These are phyloP conservation scores for Rhincodon typus DNA, from an alignment of 2,797 vertebrate genomes.

Conservation along the genomic window DNA sequence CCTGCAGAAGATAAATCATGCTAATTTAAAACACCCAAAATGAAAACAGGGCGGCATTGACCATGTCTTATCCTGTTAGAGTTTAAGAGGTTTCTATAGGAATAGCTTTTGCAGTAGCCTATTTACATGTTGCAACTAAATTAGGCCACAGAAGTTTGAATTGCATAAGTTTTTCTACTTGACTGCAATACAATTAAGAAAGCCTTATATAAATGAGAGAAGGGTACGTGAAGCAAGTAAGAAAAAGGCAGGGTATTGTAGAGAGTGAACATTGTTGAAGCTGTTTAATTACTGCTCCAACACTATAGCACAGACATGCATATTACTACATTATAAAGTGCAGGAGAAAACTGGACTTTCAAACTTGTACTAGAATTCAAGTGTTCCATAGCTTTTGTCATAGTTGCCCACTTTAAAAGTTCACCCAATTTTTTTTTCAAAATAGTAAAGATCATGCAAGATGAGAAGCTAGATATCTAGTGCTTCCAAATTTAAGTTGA, in stretches of 20 bases:
- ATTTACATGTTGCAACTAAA: neutral
- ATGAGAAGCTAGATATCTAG: neutral
- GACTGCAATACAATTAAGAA: neutral
- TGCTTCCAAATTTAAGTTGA: neutral
- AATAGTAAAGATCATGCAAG: neutral
- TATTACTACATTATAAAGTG: neutral
- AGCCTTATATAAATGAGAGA: neutral
- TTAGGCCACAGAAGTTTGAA: neutral
- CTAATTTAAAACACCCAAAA: no score
- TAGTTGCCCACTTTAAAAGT: neutral
- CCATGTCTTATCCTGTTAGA: no score
- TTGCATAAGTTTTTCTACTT: neutral
- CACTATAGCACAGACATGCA: neutral
- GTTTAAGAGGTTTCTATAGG: neutral
- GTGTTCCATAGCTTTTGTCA: neutral
- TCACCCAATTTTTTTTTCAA: neutral
- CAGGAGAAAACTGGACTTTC: neutral
- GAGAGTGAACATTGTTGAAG: neutral
- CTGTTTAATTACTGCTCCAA: neutral
- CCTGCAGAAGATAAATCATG: conserved; percentile 55
- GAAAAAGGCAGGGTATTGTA: no score
- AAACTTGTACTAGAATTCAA: neutral
- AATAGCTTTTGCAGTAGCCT: neutral
- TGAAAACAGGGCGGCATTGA: no score
- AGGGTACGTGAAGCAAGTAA: neutral